A percentile compares a stretch with the other conserved stretches of the same genome.
These are phyloP conservation scores for Sebastes schlegelii DNA, from an alignment of 2,113 vertebrate species.

Conservation along the genomic window DNA sequence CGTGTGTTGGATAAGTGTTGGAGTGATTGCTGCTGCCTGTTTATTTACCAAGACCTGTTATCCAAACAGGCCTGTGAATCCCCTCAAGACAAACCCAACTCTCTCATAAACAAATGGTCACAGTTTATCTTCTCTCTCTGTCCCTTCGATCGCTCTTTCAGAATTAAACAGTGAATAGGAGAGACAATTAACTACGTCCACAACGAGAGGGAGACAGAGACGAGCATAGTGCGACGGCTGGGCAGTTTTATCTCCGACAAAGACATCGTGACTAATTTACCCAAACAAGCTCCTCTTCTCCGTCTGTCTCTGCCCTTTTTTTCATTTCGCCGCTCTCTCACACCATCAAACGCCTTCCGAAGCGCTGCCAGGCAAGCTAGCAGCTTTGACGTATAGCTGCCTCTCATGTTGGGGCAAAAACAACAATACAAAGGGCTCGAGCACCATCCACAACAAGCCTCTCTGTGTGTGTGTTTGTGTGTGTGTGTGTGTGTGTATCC, in stretches of 20 bases:
- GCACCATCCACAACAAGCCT: constrained; percentile 25
- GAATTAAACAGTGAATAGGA: not conserved
- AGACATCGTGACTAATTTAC: constrained; percentile 29
- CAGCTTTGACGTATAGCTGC: constrained; percentile 40
- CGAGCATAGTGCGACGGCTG: not conserved
- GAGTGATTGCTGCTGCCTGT: not conserved
- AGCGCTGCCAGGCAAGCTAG: constrained; percentile 1
- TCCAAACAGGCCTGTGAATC: not conserved
- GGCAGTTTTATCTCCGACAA: constrained; percentile 19
- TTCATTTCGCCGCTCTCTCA: not conserved
- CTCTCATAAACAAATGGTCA: not conserved
- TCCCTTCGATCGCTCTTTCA: not conserved
- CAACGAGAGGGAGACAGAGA: not conserved
- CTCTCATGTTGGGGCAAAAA: constrained; percentile 44
- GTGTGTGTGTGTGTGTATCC: constrained; percentile 5
- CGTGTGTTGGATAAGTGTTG: not conserved
- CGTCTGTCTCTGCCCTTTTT: not conserved
- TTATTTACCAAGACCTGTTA: not conserved
- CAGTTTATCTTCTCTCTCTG: not conserved
- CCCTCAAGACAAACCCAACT: not conserved
- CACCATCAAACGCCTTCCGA: constrained; percentile 33
- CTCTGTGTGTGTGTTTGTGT: constrained; percentile 6
- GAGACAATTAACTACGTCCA: not conserved
- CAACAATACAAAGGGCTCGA: constrained; percentile 36
- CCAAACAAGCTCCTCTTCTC: constrained; percentile 32